These are phyloP conservation scores for Leptatherina wallacei DNA, from an alignment of 2,797 vertebrate species.

Conservation along the genomic window DNA sequence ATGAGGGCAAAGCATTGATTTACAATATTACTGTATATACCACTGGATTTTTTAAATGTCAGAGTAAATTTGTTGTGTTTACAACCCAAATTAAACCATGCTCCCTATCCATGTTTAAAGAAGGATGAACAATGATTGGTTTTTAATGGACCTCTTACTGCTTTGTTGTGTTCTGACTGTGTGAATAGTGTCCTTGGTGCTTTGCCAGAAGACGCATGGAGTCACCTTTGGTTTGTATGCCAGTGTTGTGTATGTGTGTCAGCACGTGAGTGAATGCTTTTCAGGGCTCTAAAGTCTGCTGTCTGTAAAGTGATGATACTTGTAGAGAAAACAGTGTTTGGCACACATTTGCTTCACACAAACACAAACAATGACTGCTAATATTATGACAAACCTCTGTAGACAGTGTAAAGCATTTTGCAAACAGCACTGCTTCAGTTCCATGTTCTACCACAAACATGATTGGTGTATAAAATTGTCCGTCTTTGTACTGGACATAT, in stretches of 20 bases:
- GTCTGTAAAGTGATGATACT: conserved; percentile 7
- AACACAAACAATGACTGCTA: background rate
- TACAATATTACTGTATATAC: background rate
- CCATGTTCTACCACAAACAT: conserved; percentile 4
- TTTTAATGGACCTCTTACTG: conserved; percentile 58
- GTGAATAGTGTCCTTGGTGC: conserved; percentile 50
- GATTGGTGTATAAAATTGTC: no score
- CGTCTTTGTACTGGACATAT: background rate
- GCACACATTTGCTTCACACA: conserved; percentile 10
- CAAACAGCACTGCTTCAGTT: conserved; percentile 28
- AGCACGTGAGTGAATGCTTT: background rate
- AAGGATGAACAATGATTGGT: conserved; percentile 46
- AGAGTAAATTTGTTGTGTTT: conserved; percentile 1
- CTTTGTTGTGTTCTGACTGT: conserved; percentile 57
- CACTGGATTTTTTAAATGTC: background rate
- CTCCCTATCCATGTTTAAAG: conserved; percentile 41
- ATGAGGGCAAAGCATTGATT: background rate
- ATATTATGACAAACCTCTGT: conserved; percentile 6
- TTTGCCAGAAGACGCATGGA: conserved; percentile 43
- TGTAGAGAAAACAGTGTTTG: background rate
- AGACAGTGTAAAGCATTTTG: background rate
- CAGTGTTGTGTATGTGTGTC: conserved; percentile 15
- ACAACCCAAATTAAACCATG: conserved; percentile 1
- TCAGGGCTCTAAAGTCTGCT: conserved; percentile 5
- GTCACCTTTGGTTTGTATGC: conserved; percentile 23